Base-by-base conservation (phyloP, 1,140 invertebrate species). In the Zeugodacus cucurbitae region DNA sequence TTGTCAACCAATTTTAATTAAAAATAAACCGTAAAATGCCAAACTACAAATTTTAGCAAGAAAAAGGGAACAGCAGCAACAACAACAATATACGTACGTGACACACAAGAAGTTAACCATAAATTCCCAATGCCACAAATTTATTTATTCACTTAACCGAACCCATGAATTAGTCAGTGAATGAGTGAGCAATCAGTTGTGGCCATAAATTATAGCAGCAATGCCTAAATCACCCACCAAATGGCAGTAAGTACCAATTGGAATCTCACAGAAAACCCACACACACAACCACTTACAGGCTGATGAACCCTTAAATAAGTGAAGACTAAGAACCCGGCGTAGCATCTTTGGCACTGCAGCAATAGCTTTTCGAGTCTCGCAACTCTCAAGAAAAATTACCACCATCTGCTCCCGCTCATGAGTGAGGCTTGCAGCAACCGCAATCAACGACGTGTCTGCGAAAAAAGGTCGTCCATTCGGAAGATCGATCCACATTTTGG, bases 91-190 rank as follows among this genome's bases (percentile, higher is more conserved):
- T 74, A 7, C 34, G 20, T n/a, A 48, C 11, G 3, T 1, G n/a
- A n/a, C 5, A 59, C 58, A 4, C 5, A 59, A 2, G n/a, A 44
- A 29, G 34, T 29, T 41, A 41, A 8, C 37, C 37, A 82, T 82
- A 82, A 82, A 82, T 82, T 48, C 1, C 10, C 22, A 22, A 20
- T 48, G 37, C 34, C 41, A 82, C 22, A 82, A 82, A 54, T 82
- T 82, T 82, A 82, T 82, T 54, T 82, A 82, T 82, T 82, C 74
- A 82, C 74, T 82, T 54, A 82, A 82, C 74, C 74, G 41, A 48
- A 37, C 41, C 34, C 74, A 82, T 48, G 74, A n/a, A 48, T 82
- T 82, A 82, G 41, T n/a, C 8, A 82, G n/a, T 78, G 37, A 37
- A 41, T 22, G 10, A 82, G 26, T 82, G 74, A 82, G 74, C 37